Evolutionary conservation across 2,797 vertebrate species (phyloP).

Genomic region (Sciaenops ocellatus): DNA sequence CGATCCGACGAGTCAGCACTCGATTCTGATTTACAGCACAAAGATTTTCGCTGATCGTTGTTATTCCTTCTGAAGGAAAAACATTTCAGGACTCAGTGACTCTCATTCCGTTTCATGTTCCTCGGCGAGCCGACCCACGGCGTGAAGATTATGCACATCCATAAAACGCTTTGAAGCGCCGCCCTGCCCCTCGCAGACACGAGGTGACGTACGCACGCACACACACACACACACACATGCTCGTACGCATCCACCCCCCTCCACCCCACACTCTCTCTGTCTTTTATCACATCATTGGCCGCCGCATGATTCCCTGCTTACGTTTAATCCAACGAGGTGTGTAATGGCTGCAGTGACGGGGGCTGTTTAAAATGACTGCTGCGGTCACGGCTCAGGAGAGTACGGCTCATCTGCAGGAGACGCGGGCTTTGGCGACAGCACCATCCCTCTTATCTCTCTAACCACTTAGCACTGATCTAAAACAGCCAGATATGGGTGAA

Average conservation of each 20-base stretch:
- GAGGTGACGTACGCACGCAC: slow-evolving; percentile 28
- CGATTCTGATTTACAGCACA: background rate
- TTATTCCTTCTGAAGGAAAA: slow-evolving; percentile 34
- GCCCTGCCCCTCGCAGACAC: slow-evolving; percentile 15
- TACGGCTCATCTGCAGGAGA: slow-evolving; percentile 56
- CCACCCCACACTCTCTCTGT: background rate
- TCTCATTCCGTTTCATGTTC: slow-evolving; percentile 44
- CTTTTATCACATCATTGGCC: slow-evolving; percentile 53
- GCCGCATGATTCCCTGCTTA: slow-evolving; percentile 52
- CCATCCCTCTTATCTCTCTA: slow-evolving; percentile 56
- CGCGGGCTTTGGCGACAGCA: slow-evolving; percentile 19
- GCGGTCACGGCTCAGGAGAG: slow-evolving; percentile 61
- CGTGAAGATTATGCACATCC: slow-evolving; percentile 30
- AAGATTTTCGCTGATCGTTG: background rate
- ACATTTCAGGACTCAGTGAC: slow-evolving; percentile 51
- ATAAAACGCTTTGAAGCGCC: slow-evolving; percentile 29
- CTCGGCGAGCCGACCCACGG: slow-evolving; percentile 35
- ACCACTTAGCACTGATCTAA: slow-evolving; percentile 66
- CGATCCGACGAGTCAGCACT: background rate
- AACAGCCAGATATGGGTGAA: slow-evolving; percentile 47
- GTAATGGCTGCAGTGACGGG: slow-evolving; percentile 67
- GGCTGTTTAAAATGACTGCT: slow-evolving; percentile 59
- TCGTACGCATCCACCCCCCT: background rate
- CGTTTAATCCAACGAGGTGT: slow-evolving; percentile 69
- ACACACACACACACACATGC: slow-evolving; percentile 28